phyloP scores from a whole-genome alignment of 2,113 vertebrate genomes.

The Engystomops pustulosus region DNA sequence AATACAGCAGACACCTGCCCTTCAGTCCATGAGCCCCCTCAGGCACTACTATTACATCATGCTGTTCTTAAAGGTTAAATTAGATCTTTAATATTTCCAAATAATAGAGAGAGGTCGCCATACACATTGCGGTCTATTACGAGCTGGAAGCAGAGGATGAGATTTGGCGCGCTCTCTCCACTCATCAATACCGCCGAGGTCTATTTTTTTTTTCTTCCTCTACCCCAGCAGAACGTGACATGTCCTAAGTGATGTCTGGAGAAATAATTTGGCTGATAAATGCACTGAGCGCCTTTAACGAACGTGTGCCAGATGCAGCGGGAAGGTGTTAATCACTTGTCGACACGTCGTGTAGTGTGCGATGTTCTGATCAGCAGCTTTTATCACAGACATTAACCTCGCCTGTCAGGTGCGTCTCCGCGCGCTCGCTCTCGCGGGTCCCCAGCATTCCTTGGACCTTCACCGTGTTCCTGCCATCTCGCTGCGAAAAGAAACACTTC shows the following conservation, averaged over 20 bases:
- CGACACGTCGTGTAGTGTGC: slow-evolving; percentile 10
- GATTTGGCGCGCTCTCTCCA: not conserved
- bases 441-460: slow-evolving; percentile 16
- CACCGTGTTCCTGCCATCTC: slow-evolving; percentile 26
- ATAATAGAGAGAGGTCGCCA: too few species aligned
- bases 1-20: too few species aligned
- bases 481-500: slow-evolving; percentile 28
- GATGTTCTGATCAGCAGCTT: slow-evolving; percentile 43
- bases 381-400: slow-evolving; percentile 4
- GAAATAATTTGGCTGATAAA: slow-evolving; percentile 24
- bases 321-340: slow-evolving; percentile 28
- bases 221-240: not conserved
- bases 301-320: slow-evolving; percentile 1
- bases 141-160: not conserved
- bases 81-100: too few species aligned
- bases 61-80: too few species aligned
- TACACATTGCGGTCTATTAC: not conserved
- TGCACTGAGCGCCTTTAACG: not conserved
- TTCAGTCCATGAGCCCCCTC: too few species aligned
- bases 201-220: not conserved
- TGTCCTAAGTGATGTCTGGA: not conserved
- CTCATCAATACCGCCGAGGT: not conserved
- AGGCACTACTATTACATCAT: too few species aligned
- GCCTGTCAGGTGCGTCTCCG: not conserved
- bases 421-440: not conserved